Conservation (phyloP, 2,888 invertebrate species). For the Drosophila glabriapex region DNA sequence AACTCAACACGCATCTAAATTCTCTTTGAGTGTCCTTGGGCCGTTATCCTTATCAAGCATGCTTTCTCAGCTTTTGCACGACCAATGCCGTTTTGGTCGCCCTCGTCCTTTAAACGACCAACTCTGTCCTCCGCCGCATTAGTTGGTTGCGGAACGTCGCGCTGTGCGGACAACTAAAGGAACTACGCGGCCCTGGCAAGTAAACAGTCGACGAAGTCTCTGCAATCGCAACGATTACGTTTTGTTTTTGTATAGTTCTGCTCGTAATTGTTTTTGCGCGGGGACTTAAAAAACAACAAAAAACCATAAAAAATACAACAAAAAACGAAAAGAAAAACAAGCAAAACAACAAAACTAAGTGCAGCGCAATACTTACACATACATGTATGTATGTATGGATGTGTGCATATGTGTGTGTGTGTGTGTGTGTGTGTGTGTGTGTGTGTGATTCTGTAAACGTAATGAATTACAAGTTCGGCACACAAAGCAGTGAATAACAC, state of each 20-base stretch:
- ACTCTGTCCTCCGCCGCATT: conserved; percentile 46
- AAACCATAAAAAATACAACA: neutral
- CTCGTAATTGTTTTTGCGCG: conserved; percentile 35
- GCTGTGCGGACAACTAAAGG: conserved; percentile 67
- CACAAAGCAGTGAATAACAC: conserved; percentile 17
- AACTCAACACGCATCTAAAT: conserved; percentile 10
- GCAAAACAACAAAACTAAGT: conserved; percentile 31
- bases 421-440: neutral
- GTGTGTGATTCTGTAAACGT: conserved; percentile 19
- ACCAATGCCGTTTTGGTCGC: conserved; percentile 42
- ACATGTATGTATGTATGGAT: neutral
- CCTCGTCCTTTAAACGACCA: conserved; percentile 62
- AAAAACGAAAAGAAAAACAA: conserved; percentile 15
- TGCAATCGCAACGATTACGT: conserved; percentile 48
- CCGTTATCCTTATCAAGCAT: conserved; percentile 64
- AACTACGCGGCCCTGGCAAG: conserved; percentile 30
- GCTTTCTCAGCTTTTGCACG: conserved; percentile 47
- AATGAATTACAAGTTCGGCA: conserved; percentile 31
- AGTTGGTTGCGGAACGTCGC: conserved; percentile 80
- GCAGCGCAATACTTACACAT: conserved; percentile 12
- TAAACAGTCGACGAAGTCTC: conserved; percentile 13
- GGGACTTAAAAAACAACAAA: conserved; percentile 21
- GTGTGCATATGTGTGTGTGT: neutral
- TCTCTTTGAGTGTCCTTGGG: conserved; percentile 43
- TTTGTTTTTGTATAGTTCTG: conserved; percentile 34